Percentiles rank a stretch among this genome's conserved stretches.
Evolutionary conservation across 2,888 invertebrate genomes (phyloP).

Genomic region (Pammene aurita): DNA sequence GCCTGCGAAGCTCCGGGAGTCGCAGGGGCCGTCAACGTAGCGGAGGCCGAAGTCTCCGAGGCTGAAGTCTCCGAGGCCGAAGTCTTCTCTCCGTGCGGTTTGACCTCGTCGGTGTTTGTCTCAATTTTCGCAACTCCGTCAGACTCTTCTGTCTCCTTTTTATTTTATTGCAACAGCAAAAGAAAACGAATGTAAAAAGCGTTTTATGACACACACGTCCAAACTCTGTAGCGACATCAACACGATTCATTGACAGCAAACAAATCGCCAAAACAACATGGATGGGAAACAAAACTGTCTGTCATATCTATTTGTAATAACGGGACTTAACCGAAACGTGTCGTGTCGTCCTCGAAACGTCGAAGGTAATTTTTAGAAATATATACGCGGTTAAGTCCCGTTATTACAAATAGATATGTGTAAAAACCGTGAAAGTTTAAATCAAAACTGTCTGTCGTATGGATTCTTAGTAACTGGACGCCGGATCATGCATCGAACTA

Average conservation of each 20-base stretch:
- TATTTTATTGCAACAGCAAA: conserved; percentile 77
- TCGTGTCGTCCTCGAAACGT: too few relatives aligned
- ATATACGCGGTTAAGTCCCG: too few relatives aligned
- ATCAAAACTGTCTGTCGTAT: conserved; percentile 42
- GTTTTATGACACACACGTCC: conserved; percentile 51
- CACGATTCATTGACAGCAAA: conserved; percentile 62
- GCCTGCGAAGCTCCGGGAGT: conserved; percentile 57
- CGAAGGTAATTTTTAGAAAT: too few relatives aligned
- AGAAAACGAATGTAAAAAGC: conserved; percentile 63
- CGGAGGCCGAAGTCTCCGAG: conserved; percentile 53
- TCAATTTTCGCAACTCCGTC: conserved; percentile 75
- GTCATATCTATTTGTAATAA: conserved; percentile 32
- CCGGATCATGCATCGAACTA: conserved; percentile 57
- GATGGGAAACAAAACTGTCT: conserved; percentile 47
- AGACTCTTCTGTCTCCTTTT: conserved; percentile 66
- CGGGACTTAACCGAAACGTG: too few relatives aligned
- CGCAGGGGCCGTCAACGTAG: conserved; percentile 49
- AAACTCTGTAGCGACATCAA: conserved; percentile 62
- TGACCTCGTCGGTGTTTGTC: conserved; percentile 77
- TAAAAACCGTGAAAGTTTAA: too few relatives aligned
- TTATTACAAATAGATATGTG: too few relatives aligned
- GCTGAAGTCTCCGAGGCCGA: conserved; percentile 53
- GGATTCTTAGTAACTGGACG: conserved; percentile 33
- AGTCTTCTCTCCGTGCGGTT: conserved; percentile 68
- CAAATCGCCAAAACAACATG: conserved; percentile 59